Evolutionary conservation across 2,113 vertebrate species (phyloP).

Genomic region (Catharus bicknelli): DNA sequence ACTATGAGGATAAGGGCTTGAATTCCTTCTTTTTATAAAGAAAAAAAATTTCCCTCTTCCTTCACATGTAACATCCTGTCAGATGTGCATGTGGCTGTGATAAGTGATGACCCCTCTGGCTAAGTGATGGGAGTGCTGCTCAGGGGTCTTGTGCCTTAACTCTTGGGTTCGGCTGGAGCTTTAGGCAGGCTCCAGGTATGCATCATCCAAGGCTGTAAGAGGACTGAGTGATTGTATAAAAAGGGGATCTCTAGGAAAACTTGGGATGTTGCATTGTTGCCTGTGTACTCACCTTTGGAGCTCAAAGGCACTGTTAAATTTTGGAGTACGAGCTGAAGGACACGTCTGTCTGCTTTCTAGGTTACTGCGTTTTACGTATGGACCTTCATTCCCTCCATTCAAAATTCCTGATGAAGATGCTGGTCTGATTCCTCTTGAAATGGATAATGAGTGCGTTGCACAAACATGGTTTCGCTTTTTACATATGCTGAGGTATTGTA

Average conservation of each 20-base stretch:
- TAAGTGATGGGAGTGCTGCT: neutral
- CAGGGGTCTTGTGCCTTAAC: neutral
- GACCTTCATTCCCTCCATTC: conserved; percentile 91
- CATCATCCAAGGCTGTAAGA: neutral
- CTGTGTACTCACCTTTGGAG: neutral
- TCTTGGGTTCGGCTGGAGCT: neutral
- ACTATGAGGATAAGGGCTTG: neutral
- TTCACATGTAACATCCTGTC: neutral
- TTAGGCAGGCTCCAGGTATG: neutral
- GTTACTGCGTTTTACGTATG: conserved; percentile 90
- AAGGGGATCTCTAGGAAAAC: neutral
- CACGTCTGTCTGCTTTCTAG: conserved; percentile 64
- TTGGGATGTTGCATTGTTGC: neutral
- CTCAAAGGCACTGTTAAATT: neutral
- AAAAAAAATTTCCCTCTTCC: accelerated
- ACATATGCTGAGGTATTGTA: conserved; percentile 91
- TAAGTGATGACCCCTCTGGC: neutral
- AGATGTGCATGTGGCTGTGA: neutral
- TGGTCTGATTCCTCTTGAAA: conserved; percentile 89
- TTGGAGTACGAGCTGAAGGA: neutral
- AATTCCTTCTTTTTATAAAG: neutral
- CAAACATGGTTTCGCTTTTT: conserved; percentile 98
- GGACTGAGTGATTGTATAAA: neutral
- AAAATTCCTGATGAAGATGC: conserved; percentile 95
- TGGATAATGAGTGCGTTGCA: conserved; percentile 93